These are phyloP conservation scores for Drosophila varians DNA, from an alignment of 1,140 invertebrate species.

Conservation along the genomic window DNA sequence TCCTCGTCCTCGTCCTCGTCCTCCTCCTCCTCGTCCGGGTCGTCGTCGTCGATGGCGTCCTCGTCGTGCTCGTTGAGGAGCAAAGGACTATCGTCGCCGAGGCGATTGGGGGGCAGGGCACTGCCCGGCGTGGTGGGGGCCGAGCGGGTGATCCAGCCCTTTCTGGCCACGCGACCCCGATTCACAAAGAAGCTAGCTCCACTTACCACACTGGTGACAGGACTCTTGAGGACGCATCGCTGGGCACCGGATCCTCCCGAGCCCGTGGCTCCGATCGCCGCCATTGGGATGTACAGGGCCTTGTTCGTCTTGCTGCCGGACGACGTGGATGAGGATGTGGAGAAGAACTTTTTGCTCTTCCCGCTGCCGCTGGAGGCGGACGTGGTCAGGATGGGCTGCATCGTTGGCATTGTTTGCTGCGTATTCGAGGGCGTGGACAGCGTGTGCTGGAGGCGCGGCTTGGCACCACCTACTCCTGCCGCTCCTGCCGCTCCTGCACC, in stretches of 20 bases:
- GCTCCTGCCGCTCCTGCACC: background rate
- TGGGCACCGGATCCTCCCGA: slow-evolving; percentile 42
- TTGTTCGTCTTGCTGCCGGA: slow-evolving; percentile 64
- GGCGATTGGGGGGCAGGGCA: slow-evolving; percentile 83
- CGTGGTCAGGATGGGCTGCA: slow-evolving; percentile 29
- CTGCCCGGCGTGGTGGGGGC: slow-evolving; percentile 90
- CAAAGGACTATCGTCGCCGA: slow-evolving; percentile 87
- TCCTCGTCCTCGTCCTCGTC: background rate
- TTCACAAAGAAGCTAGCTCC: slow-evolving; percentile 71
- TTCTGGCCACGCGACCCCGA: slow-evolving; percentile 68
- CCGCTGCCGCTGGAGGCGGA: slow-evolving; percentile 20
- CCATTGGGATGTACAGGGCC: slow-evolving; percentile 79
- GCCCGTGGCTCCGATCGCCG: slow-evolving; percentile 27
- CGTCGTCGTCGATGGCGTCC: slow-evolving; percentile 81
- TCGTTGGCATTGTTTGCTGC: slow-evolving; percentile 19
- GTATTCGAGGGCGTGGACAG: slow-evolving; percentile 59
- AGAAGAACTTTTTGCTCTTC: slow-evolving; percentile 69
- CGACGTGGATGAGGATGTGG: slow-evolving; percentile 12
- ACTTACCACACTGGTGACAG: slow-evolving; percentile 70
- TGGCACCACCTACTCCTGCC: slow-evolving; percentile 19
- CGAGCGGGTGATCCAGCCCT: slow-evolving; percentile 88
- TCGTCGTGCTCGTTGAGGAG: slow-evolving; percentile 85
- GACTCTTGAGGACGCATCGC: slow-evolving; percentile 74
- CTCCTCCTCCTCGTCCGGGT: slow-evolving; percentile 25
- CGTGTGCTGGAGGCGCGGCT: slow-evolving; percentile 64